Percentiles rank a stretch among this genome's conserved stretches.
Evolutionary conservation across 2,113 vertebrate species (phyloP).

Genomic region (Catagonus wagneri): DNA sequence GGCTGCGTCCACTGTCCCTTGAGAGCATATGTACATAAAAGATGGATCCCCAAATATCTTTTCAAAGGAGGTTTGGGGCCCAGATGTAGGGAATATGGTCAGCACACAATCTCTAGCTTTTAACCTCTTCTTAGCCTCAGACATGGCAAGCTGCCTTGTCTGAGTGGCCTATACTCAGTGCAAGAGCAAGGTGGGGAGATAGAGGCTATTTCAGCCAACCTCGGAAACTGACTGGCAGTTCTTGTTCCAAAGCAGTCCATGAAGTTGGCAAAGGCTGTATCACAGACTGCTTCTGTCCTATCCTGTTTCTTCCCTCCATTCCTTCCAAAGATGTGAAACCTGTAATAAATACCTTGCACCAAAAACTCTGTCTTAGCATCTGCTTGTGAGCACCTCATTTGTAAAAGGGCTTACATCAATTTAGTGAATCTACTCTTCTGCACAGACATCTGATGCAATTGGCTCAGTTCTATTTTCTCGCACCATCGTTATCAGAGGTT

Average conservation of each 20-base stretch:
- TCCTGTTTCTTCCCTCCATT: background rate
- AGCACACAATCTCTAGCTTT: background rate
- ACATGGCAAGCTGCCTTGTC: background rate
- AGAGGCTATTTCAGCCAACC: background rate
- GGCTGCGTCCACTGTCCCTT: background rate
- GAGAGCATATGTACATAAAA: background rate
- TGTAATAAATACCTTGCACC: background rate
- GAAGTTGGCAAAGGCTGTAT: background rate
- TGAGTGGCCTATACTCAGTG: background rate
- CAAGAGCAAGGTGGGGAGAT: background rate
- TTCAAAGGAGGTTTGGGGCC: background rate
- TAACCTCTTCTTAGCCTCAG: background rate
- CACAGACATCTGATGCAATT: background rate
- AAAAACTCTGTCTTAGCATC: background rate
- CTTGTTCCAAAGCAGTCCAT: background rate
- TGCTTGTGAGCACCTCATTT: background rate
- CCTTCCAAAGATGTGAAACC: background rate
- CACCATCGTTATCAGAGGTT: background rate
- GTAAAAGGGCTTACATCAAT: background rate
- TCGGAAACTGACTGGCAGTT: background rate
- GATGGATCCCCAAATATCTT: background rate
- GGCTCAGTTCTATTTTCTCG: background rate
- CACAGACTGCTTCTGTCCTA: background rate
- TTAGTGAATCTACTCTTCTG: background rate
- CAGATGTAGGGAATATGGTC: background rate